Base-by-base conservation (phyloP, 2,113 vertebrate genomes). In the Malurus melanocephalus region DNA sequence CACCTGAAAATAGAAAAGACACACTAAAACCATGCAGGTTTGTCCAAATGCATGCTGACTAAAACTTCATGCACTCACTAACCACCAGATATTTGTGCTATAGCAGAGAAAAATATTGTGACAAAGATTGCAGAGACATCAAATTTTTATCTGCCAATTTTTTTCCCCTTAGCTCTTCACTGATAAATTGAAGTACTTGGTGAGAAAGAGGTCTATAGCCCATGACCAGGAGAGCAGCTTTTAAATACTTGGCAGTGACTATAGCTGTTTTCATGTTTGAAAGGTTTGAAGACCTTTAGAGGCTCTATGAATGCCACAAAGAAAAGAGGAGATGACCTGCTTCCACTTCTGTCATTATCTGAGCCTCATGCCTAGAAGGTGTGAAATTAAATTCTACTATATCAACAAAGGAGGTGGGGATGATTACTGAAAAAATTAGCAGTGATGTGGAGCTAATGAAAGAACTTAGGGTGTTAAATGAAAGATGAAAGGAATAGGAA, bases 1-100 rank as follows among this genome's bases (percentile, higher is more conserved):
- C 40, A 83, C 73, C 65, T 74, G 66, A 88, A 92, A 94, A 91
- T 78, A 88, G 56, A 85, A 42, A 80, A 85, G 16, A 33, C 32
- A 87, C 18, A 59, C 13, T 42, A 67, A 66, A 91, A 55, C 22
- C 43, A 67, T 14, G 23, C 20, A 80, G 73, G 61, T 85, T 69
- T 91, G 60, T 20, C 45, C 57, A 88, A 91, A 88, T 22, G 17
- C 26, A 26, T 52, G 32, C 60, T 67, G 55, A 85, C 48, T 87
- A 56, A 80, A 85, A 77, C 12, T 80, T 52, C 32, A 38, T n/a
- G 59, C 30, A 33, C 30, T 53, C 64, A 53, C 66, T 82, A 55
- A 68, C 52, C 61, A 90, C 22, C 38, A 71, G 64, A 65, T 35
- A 77, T 45, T 81, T 42, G 46, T 13, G 11, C 57, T 42, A 49